Conservation (phyloP, 2,113 vertebrate species). For the Prionailurus bengalensis region DNA sequence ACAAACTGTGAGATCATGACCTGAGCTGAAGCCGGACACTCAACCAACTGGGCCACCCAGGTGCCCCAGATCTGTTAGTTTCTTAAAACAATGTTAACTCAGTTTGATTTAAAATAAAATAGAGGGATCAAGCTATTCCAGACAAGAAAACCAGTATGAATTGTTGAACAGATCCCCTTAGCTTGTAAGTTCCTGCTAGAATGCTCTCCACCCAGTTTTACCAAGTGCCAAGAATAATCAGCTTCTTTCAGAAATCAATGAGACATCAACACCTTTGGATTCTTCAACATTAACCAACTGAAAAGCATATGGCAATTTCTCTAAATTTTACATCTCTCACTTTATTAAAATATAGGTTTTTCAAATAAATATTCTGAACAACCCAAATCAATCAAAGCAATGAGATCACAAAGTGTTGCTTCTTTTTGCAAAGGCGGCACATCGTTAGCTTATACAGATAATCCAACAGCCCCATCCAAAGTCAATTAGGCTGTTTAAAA, state of each 20-base stretch:
- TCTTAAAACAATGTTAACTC: background rate
- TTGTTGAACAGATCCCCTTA: background rate
- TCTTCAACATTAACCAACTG: background rate
- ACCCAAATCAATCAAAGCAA: background rate
- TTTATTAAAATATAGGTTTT: conserved; percentile 65
- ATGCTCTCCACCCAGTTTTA: background rate
- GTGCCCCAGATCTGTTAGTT: background rate
- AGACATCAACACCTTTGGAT: background rate
- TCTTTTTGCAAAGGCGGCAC: background rate
- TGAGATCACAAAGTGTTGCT: background rate
- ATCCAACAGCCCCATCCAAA: background rate
- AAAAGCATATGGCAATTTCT: background rate
- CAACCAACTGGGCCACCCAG: background rate
- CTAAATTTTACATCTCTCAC: background rate
- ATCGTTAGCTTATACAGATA: background rate
- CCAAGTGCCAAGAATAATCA: background rate
- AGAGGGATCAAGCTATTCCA: background rate
- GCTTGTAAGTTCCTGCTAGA: background rate
- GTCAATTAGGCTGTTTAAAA: background rate
- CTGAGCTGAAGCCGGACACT: background rate
- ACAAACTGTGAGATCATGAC: background rate
- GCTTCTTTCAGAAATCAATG: conserved; percentile 3
- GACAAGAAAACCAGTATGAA: conserved; percentile 28
- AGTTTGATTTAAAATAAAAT: conserved; percentile 3
- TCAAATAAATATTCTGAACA: conserved; percentile 49